These are phyloP conservation scores for Lateolabrax maculatus DNA, from an alignment of 2,797 vertebrate genomes.

Conservation along the genomic window DNA sequence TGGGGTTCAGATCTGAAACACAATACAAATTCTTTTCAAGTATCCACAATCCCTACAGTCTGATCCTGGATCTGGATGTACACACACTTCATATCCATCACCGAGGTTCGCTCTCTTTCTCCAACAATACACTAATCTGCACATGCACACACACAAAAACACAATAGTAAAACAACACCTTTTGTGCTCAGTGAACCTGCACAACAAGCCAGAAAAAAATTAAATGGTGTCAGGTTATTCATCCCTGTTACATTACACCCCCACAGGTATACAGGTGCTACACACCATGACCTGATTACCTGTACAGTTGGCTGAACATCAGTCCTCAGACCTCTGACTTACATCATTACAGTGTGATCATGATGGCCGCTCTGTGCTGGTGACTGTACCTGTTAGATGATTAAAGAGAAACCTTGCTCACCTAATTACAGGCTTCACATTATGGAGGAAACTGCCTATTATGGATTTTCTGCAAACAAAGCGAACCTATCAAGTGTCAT, in stretches of 20 bases:
- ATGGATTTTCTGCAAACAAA: slow-evolving; percentile 6
- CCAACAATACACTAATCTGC: not conserved
- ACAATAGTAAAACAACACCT: slow-evolving; percentile 3
- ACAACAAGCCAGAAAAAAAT: slow-evolving; percentile 11
- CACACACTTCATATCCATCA: not conserved
- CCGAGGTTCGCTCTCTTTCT: not conserved
- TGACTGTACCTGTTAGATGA: slow-evolving; percentile 13
- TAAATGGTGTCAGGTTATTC: slow-evolving; percentile 20
- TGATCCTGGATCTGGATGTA: not conserved
- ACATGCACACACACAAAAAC: not conserved
- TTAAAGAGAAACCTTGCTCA: not conserved
- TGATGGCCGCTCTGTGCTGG: not conserved
- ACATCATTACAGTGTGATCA: not conserved
- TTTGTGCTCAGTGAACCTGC: slow-evolving; percentile 29
- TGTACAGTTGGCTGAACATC: not conserved
- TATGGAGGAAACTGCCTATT: not conserved
- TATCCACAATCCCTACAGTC: not conserved
- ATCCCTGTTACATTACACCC: slow-evolving; percentile 38
- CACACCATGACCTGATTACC: slow-evolving; percentile 16
- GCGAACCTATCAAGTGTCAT: not conserved
- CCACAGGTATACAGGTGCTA: slow-evolving; percentile 14
- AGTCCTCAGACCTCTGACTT: slow-evolving; percentile 18
- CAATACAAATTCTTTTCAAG: not conserved
- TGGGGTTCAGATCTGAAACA: not conserved
- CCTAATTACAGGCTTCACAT: slow-evolving; percentile 26